phyloP scores from a whole-genome alignment of 2,113 vertebrate species.

The Malaclemys terrapin region DNA sequence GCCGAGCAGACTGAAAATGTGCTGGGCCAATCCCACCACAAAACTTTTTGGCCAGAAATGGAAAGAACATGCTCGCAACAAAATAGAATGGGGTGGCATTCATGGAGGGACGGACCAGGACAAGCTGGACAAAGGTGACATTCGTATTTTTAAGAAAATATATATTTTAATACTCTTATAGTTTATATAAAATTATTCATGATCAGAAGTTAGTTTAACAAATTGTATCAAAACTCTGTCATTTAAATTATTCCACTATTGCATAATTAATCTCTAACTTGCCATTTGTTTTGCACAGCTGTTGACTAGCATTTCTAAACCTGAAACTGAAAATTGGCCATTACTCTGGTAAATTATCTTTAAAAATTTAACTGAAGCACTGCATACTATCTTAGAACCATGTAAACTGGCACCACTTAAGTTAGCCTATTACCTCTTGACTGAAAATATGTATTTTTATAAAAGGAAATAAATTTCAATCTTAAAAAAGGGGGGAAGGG shows the following conservation, averaged over 20 bases:
- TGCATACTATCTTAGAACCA: constrained; percentile 41
- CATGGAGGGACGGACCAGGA: no score
- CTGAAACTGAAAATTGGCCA: constrained; percentile 3
- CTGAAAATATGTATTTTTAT: constrained; percentile 79
- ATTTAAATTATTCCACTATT: constrained; percentile 74
- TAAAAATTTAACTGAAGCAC: constrained; percentile 68
- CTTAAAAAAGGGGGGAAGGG: neutral
- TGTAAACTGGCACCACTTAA: constrained; percentile 54
- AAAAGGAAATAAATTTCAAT: constrained; percentile 76
- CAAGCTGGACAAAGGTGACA: no score
- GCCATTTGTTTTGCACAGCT: constrained; percentile 64
- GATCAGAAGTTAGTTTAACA: constrained; percentile 54
- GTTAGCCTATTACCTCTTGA: constrained; percentile 51
- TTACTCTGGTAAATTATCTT: constrained; percentile 22
- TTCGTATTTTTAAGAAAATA: constrained; percentile 83
- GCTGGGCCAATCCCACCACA: no score
- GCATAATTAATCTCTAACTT: constrained; percentile 65
- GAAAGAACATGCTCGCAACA: no score
- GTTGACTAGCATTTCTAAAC: constrained; percentile 59
- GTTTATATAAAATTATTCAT: constrained; percentile 83
- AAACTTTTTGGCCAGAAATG: no score
- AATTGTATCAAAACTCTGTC: constrained; percentile 58
- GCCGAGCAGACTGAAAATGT: no score
- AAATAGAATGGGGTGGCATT: no score
- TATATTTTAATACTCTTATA: constrained; percentile 89